Base-by-base conservation (phyloP, 2,797 vertebrate genomes). In the Clamator glandarius region DNA sequence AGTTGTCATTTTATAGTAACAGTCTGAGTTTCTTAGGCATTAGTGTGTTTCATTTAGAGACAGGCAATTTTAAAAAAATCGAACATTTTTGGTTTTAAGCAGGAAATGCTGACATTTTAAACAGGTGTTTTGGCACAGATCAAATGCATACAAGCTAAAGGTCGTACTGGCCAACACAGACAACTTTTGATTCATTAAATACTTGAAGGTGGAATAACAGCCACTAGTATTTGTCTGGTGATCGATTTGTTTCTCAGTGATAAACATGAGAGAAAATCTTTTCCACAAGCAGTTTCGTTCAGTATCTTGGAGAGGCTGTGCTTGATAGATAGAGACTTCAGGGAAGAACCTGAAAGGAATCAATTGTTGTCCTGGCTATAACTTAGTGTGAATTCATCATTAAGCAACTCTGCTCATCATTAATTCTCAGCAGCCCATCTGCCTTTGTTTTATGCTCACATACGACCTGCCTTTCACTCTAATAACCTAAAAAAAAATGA, bases 221-320 rank as follows among this genome's bases (percentile, higher is more conserved):
- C 36, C 2, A 1, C 39, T 57, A 46, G 33, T 48, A 23, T 85
- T 88, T 89, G 33, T 73, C 1, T 3, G 69, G 39, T 83, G 77
- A 97, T 94, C 2, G 9, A 95, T 96, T 93, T 91, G 84, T 73
- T 75, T 90, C 51, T 78, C 82, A 66, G 69, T 69, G 89, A 95
- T 95, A 91, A 97, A 92, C 92, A 90, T 72, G 90, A 97, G 96
- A 54, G 96, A 73, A 97, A 97, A 97, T 97, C 95, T 93, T 95
- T 96, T 48, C 72, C 89, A 92, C 63, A 84, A 95, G 70, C 24
- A 36, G 74, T 94, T 95, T 94, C 95, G 79, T 97, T 93, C 78
- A 84, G 89, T 61, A 68, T 83, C 73, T 70, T 44, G 46, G 36
- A 62, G 92, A 90, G 63, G 64, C 75, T 89, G 61, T 4, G 18